Evolutionary conservation across 2,888 invertebrate species (phyloP).

Genomic region (Noctua fimbriata): DNA sequence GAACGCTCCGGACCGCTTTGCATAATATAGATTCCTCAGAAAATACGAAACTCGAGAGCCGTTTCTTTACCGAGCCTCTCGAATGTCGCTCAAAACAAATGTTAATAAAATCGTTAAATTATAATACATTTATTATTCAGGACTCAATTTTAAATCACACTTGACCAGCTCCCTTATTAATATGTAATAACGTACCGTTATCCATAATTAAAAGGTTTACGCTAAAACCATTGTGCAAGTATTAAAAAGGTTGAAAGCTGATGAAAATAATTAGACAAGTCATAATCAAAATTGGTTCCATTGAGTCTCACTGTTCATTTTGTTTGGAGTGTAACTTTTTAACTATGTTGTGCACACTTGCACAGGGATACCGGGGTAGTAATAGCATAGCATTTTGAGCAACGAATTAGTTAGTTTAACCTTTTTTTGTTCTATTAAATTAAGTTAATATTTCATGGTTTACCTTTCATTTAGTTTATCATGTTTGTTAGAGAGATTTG

Average conservation of each 20-base stretch:
- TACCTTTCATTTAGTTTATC: no score
- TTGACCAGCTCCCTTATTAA: constrained; percentile 34
- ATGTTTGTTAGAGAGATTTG: no score
- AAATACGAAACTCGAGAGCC: constrained; percentile 37
- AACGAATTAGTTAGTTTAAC: no score
- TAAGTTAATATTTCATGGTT: no score
- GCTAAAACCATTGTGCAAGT: constrained; percentile 9
- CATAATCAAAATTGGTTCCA: background rate
- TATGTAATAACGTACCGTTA: constrained; percentile 22
- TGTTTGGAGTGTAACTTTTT: background rate
- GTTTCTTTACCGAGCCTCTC: constrained; percentile 50
- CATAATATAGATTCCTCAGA: constrained; percentile 58
- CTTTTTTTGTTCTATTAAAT: no score
- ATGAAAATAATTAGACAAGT: constrained; percentile 15
- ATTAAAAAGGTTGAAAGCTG: constrained; percentile 7
- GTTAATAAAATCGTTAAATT: constrained; percentile 36
- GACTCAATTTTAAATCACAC: constrained; percentile 36
- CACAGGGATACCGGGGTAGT: no score
- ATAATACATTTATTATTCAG: constrained; percentile 34
- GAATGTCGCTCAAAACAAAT: constrained; percentile 49
- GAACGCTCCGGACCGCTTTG: constrained; percentile 53
- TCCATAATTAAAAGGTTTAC: background rate
- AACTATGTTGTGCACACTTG: no score
- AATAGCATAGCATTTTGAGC: no score
- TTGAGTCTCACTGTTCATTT: background rate